These are phyloP conservation scores for Marmota monax DNA, from an alignment of 2,113 vertebrate genomes.

Conservation along the genomic window DNA sequence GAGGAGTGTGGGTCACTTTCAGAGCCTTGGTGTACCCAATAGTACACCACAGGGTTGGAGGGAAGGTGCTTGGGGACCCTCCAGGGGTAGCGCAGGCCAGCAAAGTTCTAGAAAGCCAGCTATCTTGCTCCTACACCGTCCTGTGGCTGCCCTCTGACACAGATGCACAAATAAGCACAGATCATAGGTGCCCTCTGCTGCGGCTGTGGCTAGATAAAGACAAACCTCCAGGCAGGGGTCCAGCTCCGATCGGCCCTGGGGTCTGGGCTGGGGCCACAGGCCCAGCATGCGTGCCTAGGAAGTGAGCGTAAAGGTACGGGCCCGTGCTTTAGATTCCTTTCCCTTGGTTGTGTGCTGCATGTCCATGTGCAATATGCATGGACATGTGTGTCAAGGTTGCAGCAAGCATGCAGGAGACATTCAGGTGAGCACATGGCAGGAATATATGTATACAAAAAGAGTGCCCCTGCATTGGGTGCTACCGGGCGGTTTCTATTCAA, in stretches of 20 bases:
- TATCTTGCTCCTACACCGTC: fast-evolving
- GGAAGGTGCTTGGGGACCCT: background rate
- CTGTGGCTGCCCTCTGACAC: background rate
- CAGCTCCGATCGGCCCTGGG: background rate
- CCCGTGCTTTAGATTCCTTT: background rate
- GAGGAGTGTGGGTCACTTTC: background rate
- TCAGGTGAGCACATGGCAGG: fast-evolving
- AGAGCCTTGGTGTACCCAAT: background rate
- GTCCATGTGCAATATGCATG: background rate
- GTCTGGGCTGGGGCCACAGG: background rate
- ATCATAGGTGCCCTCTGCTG: background rate
- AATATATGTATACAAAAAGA: no score
- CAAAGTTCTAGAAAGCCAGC: background rate
- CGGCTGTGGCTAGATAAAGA: background rate
- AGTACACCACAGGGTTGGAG: no score
- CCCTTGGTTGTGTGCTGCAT: fast-evolving
- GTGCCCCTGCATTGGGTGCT: background rate
- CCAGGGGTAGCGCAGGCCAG: background rate
- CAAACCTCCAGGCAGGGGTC: background rate
- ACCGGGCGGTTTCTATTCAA: background rate
- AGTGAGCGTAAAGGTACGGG: background rate
- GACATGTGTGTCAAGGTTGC: background rate
- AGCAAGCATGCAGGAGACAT: background rate
- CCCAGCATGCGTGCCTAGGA: background rate
- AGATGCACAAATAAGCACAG: background rate